Evolutionary conservation across 1,140 invertebrate genomes (phyloP).

Genomic region (Portunus trituberculatus): DNA sequence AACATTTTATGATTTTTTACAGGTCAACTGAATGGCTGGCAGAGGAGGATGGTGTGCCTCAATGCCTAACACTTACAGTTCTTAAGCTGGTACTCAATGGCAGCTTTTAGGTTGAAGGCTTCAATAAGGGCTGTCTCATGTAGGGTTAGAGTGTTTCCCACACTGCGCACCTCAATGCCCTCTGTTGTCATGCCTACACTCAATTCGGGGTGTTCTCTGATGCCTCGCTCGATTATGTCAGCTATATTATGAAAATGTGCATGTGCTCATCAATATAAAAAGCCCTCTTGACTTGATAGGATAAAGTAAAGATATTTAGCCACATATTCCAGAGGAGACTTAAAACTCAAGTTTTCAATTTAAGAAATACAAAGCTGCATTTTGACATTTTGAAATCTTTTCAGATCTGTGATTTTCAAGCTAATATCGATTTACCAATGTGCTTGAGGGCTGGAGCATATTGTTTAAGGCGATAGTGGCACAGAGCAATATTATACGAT

Average conservation of each 20-base stretch:
- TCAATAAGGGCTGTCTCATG: constrained; percentile 98
- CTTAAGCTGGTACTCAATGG: constrained; percentile 98
- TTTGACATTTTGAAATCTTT: no score
- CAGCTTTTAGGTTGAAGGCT: constrained; percentile 99
- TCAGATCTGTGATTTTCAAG: not conserved
- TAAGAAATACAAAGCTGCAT: no score
- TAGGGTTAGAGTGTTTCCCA: constrained; percentile 97
- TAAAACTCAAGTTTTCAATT: no score
- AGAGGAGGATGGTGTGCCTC: no score
- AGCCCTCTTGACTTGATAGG: no score
- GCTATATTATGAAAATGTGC: constrained; percentile 82
- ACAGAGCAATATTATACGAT: constrained; percentile 97
- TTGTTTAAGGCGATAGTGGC: constrained; percentile 97
- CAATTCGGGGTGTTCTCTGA: constrained; percentile 97
- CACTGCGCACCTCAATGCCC: constrained; percentile 96
- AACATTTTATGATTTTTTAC: not conserved
- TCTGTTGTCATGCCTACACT: constrained; percentile 99
- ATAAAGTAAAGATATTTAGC: no score
- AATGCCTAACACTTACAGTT: constrained; percentile 86
- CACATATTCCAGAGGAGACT: no score
- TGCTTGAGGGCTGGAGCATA: constrained; percentile 94
- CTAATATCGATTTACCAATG: constrained; percentile 83
- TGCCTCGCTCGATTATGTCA: constrained; percentile 97
- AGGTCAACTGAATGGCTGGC: not conserved
- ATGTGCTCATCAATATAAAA: no score